Evolutionary conservation across 2,888 invertebrate genomes (phyloP), one percentile per base, ranked within the genome.

Genomic region (Diarsia brunnea): DNA sequence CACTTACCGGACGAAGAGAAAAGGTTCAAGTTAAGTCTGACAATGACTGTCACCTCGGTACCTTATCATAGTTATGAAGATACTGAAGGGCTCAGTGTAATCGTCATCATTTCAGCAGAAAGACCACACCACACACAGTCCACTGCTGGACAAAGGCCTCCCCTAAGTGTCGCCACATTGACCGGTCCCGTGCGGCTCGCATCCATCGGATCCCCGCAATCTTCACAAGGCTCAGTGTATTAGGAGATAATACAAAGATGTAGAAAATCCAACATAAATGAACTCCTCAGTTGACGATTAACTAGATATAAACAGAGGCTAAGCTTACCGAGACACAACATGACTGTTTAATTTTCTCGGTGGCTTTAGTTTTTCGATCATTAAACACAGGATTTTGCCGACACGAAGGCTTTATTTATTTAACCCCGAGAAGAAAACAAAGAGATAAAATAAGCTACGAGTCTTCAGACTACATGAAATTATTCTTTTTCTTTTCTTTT

Each of bases 341-440:
- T 21, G 45, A 67, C n/a, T 45, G 43, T 69, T 63, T 8, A 24
- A 75, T 67, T 47, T 75, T 58, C n/a, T n/a, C 1, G 19, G 31
- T 16, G 64, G n/a, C 27, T 67, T 60, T 38, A 64, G 53, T 58
- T 69, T 69, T n/a, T 76, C 45, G 14, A 65, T 66, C 31, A 53
- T 73, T 67, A 66, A 79, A 79, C 24, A 72, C 47, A 71, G 60
- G 7, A 72, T 72, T 61, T 66, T 27, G 53, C 1, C 12, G 53
- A 69, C 45, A 60, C 49, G 45, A 82, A 21, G 31, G n/a, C 64
- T 27, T 45, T 53, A 76, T 68, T 58, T 14, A n/a, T 19, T 65
- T 51, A 65, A 19, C 4, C 64, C n/a, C 31, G 7, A 31, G 43
- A 49, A 55, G 19, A 66, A 69, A 55, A 64, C 53, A 31, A 55